Conservation (phyloP, 2,888 invertebrate genomes). For the Phengaris alcon region DNA sequence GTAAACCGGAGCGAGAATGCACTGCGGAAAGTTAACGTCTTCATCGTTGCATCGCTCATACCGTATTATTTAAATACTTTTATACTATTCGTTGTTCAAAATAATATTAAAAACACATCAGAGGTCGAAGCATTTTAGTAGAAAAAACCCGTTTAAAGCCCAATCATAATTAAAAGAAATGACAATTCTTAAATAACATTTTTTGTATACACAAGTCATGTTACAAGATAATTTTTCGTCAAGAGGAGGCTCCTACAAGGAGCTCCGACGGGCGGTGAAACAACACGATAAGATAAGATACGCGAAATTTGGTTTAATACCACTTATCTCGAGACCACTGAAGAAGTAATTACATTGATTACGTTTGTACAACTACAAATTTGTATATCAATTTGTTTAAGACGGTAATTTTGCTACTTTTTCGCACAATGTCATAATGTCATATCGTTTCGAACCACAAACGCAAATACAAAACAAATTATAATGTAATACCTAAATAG, state of each 20-base stretch:
- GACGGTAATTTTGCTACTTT: background rate
- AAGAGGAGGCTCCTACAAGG: slow-evolving; percentile 10
- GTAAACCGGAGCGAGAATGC: background rate
- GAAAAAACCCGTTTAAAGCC: background rate
- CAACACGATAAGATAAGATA: slow-evolving; percentile 1
- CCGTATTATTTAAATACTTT: no score
- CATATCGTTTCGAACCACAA: no score
- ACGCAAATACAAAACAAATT: no score
- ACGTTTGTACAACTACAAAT: background rate
- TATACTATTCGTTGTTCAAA: background rate
- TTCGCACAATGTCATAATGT: no score
- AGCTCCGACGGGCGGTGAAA: background rate
- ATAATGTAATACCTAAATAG: no score
- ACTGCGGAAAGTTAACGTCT: background rate
- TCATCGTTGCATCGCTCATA: no score
- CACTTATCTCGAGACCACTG: background rate
- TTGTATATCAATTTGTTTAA: background rate
- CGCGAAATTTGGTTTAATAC: background rate
- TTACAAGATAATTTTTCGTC: background rate
- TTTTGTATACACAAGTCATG: background rate
- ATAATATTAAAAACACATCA: background rate
- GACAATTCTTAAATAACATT: background rate
- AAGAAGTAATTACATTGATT: background rate
- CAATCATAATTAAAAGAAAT: background rate
- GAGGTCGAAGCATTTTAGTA: background rate